Conservation (phyloP, 2,113 vertebrate genomes). For the Lagopus leucura region DNA sequence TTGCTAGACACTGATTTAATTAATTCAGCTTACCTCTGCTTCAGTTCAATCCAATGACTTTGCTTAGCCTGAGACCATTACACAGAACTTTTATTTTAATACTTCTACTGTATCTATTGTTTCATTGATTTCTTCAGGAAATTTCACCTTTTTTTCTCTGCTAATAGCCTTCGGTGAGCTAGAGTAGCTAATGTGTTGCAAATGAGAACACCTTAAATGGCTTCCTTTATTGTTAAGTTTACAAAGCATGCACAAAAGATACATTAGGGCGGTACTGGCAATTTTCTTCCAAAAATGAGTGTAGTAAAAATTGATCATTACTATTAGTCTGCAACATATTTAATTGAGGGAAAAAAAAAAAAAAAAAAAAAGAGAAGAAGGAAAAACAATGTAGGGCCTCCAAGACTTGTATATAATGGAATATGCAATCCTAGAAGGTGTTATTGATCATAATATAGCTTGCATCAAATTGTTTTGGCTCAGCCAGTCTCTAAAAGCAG, state of each 20-base stretch:
- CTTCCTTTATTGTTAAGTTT: slow-evolving; percentile 10
- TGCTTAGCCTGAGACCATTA: background rate
- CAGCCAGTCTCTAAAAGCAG: background rate
- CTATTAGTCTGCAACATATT: background rate
- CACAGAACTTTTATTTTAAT: background rate
- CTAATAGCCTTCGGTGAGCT: background rate
- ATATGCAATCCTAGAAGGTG: slow-evolving; percentile 13
- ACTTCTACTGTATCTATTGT: background rate
- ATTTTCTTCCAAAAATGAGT: slow-evolving; percentile 24
- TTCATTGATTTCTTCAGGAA: background rate
- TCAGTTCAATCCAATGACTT: background rate
- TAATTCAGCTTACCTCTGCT: background rate
- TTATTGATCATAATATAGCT: slow-evolving; percentile 48
- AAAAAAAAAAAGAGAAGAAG: no score
- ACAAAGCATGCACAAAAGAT: background rate
- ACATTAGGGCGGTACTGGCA: background rate
- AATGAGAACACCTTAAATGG: slow-evolving; percentile 7
- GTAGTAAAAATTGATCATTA: background rate
- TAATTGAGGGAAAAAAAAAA: background rate
- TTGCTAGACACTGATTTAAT: background rate
- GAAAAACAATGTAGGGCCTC: background rate
- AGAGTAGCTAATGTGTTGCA: background rate
- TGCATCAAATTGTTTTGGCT: slow-evolving; percentile 23
- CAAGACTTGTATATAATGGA: background rate
- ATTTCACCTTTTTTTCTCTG: background rate